A percentile compares a stretch with the other conserved stretches of the same genome.
Conservation (phyloP, 2,888 invertebrate genomes). For the Plagodis dolabraria region DNA sequence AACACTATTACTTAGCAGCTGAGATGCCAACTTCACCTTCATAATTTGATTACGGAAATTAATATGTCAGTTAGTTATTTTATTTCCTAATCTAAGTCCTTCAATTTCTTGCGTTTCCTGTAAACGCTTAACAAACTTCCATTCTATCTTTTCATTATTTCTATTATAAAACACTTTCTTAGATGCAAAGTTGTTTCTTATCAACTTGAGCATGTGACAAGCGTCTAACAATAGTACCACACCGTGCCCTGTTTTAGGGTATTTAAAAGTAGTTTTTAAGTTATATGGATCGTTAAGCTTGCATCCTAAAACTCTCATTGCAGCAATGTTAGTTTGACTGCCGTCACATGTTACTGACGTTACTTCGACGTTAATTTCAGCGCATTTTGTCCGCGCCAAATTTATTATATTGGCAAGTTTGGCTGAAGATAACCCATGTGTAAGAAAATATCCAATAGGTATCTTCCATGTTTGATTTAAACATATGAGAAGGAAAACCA, state of each 20-base stretch:
- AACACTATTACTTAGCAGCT: background rate
- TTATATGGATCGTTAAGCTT: background rate
- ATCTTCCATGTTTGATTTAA: slow-evolving; percentile 1
- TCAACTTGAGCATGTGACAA: too few relatives aligned
- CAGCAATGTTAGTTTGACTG: too few relatives aligned
- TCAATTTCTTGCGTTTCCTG: too few relatives aligned
- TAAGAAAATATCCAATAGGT: background rate
- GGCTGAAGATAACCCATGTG: too few relatives aligned
- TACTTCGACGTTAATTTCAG: too few relatives aligned
- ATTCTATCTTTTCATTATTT: background rate
- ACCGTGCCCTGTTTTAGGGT: background rate
- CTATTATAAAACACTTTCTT: background rate
- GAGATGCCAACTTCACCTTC: too few relatives aligned
- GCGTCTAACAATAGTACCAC: too few relatives aligned
- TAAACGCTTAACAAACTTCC: background rate
- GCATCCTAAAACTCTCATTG: background rate
- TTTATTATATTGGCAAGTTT: too few relatives aligned
- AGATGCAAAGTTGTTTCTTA: background rate
- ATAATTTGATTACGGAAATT: background rate
- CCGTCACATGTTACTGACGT: too few relatives aligned
- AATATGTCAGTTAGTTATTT: slow-evolving; percentile 1
- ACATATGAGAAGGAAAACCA: slow-evolving; percentile 5
- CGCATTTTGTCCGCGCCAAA: too few relatives aligned
- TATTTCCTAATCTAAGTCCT: too few relatives aligned
- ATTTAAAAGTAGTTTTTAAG: background rate